Evolutionary conservation across 2,888 invertebrate species (phyloP).

Genomic region (Cheilosia impressa): DNA sequence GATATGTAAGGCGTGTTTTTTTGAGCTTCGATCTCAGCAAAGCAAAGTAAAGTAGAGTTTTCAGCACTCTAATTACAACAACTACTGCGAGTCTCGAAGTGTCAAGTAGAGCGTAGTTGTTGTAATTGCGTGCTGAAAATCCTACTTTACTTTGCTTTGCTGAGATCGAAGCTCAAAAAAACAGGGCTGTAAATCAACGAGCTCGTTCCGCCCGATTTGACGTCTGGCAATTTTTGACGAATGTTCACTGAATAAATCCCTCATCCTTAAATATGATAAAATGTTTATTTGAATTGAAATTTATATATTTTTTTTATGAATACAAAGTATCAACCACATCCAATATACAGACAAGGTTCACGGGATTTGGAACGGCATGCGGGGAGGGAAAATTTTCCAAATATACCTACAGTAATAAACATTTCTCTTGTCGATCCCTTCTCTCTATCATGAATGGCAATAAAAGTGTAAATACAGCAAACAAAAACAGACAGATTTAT

Average conservation of each 20-base stretch:
- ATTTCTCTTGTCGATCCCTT: constrained; percentile 66
- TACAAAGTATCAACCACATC: constrained; percentile 11
- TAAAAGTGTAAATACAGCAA: constrained; percentile 30
- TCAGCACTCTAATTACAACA: too few species aligned
- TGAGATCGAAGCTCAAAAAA: too few species aligned
- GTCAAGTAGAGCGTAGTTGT: too few species aligned
- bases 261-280: constrained; percentile 48
- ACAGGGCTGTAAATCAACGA: constrained; percentile 39
- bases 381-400: background rate
- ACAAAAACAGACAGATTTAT: constrained; percentile 51
- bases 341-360: constrained; percentile 9
- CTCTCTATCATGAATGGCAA: constrained; percentile 47
- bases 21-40: too few species aligned
- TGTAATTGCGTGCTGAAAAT: too few species aligned
- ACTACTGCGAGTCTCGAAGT: too few species aligned
- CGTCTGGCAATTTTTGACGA: constrained; percentile 43
- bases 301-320: constrained; percentile 28
- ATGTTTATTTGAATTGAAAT: constrained; percentile 51
- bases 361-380: constrained; percentile 9
- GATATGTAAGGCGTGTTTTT: too few species aligned
- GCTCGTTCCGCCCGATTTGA: constrained; percentile 12
- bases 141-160: too few species aligned
- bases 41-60: too few species aligned
- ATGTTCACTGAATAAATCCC: constrained; percentile 52
- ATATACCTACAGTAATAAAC: constrained; percentile 48